Evolutionary conservation across 2,888 invertebrate genomes (phyloP).

Genomic region (Callosobruchus maculatus): DNA sequence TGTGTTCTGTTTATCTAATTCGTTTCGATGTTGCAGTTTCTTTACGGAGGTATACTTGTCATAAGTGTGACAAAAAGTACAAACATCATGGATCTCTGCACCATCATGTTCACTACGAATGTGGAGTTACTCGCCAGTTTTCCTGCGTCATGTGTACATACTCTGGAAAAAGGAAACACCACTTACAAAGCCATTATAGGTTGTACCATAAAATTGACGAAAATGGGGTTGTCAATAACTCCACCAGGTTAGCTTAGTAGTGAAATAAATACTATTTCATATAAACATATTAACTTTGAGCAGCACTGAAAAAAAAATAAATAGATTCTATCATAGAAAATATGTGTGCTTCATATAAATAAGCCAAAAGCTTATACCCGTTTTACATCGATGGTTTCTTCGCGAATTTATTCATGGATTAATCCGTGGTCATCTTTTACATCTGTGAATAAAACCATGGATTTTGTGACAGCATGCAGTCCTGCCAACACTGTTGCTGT

Average conservation of each 20-base stretch:
- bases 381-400: too few species aligned
- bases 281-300: too few species aligned
- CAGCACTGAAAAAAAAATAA: too few species aligned
- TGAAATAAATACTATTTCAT: neutral
- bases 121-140: conserved; percentile 56
- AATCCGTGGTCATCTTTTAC: too few species aligned
- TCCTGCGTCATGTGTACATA: neutral
- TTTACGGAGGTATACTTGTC: conserved; percentile 2
- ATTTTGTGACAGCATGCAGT: too few species aligned
- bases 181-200: neutral
- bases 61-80: conserved; percentile 1
- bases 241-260: conserved; percentile 18
- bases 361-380: too few species aligned
- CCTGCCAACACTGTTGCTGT: too few species aligned
- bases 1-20: too few species aligned
- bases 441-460: too few species aligned
- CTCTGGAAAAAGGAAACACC: neutral
- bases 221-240: conserved; percentile 8
- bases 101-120: conserved; percentile 61
- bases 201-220: neutral
- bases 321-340: too few species aligned
- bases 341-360: too few species aligned
- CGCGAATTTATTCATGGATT: too few species aligned
- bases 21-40: neutral
- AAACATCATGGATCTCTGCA: neutral